phyloP scores from a whole-genome alignment of 2,888 invertebrate species.

The Hypercompe scribonia region DNA sequence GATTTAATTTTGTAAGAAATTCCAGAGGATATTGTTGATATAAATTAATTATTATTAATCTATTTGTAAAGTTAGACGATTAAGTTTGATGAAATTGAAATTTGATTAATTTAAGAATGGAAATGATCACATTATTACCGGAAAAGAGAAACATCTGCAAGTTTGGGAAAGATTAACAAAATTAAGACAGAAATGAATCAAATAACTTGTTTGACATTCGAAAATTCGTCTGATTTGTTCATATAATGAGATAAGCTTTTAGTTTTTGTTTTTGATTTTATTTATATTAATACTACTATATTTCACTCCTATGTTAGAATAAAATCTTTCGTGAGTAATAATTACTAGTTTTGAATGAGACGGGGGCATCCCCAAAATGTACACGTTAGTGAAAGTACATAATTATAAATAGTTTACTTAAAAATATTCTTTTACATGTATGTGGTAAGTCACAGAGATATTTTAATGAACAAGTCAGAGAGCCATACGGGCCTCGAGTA shows the following conservation, averaged over 20 bases:
- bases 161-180: neutral
- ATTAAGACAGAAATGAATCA: neutral
- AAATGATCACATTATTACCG: neutral
- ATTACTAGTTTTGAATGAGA: neutral
- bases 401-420: neutral
- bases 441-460: neutral
- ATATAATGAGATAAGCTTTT: conserved; percentile 11
- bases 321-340: too few relatives aligned
- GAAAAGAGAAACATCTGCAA: neutral
- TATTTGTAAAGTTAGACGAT: conserved; percentile 1
- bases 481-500: neutral
- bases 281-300: too few relatives aligned
- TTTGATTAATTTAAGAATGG: conserved; percentile 6
- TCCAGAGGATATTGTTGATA: conserved; percentile 9
- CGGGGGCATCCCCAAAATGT: too few relatives aligned
- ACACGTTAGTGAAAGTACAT: neutral
- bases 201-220: neutral
- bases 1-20: conserved; percentile 17
- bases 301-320: too few relatives aligned
- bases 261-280: too few relatives aligned
- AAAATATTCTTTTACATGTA: neutral
- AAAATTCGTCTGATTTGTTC: neutral
- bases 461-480: conserved; percentile 25
- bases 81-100: conserved; percentile 4
- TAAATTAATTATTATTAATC: conserved; percentile 10